These are phyloP conservation scores for Platycheirus rosarum DNA, from an alignment of 2,888 invertebrate species.

Conservation along the genomic window DNA sequence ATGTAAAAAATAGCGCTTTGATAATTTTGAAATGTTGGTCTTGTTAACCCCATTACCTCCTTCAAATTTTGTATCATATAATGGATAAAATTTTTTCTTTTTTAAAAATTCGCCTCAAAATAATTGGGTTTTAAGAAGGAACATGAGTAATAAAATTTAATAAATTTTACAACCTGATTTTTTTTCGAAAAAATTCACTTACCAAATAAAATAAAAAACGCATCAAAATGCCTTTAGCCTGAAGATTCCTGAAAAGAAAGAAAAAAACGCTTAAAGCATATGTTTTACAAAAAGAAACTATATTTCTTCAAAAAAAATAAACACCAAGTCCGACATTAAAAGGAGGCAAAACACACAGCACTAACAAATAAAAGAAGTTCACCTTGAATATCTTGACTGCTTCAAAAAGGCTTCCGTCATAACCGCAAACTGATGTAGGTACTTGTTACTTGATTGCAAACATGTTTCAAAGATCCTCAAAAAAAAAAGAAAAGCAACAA, in stretches of 20 bases:
- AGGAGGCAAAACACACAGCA: constrained; percentile 12
- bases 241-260: constrained; percentile 56
- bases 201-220: constrained; percentile 50
- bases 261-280: neutral
- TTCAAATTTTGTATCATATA: too few species aligned
- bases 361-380: constrained; percentile 54
- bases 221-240: constrained; percentile 38
- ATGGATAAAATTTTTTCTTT: too few species aligned
- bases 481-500: constrained; percentile 8
- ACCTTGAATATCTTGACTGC: constrained; percentile 68
- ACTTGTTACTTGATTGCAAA: constrained; percentile 65
- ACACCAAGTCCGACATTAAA: constrained; percentile 21
- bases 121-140: too few species aligned
- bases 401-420: constrained; percentile 29
- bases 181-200: constrained; percentile 31
- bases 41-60: too few species aligned
- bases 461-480: constrained; percentile 63
- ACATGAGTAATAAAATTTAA: too few species aligned
- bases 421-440: constrained; percentile 62
- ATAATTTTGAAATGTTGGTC: too few species aligned
- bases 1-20: too few species aligned
- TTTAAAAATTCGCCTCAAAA: too few species aligned
- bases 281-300: constrained; percentile 28
- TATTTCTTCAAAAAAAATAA: too few species aligned
- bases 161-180: too few species aligned